Conservation (phyloP, 1,140 invertebrate genomes). For the Neelides sp. region DNA sequence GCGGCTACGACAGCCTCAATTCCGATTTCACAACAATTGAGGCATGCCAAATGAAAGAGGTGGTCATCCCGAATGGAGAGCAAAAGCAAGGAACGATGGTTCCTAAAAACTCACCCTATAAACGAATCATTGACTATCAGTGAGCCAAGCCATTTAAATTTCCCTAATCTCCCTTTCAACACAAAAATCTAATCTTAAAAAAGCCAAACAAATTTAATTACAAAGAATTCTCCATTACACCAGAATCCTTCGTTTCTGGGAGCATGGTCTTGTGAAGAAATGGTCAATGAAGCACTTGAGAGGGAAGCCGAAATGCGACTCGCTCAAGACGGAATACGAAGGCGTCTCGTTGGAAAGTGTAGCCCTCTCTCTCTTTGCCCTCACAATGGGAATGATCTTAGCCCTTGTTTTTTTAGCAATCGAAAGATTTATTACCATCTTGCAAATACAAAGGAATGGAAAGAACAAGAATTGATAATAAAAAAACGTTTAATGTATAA, state of each 20-base stretch:
- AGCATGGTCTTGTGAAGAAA: conserved; percentile 9
- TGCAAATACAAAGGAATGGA: too few relatives aligned
- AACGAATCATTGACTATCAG: conserved; percentile 22
- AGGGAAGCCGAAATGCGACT: not conserved
- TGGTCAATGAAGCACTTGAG: conserved; percentile 6
- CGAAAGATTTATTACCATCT: too few relatives aligned
- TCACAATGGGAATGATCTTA: too few relatives aligned
- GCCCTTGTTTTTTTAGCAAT: too few relatives aligned
- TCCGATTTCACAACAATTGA: conserved; percentile 2
- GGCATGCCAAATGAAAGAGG: conserved; percentile 13
- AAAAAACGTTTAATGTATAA: too few relatives aligned
- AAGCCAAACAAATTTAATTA: not conserved
- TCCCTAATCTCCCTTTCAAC: too few relatives aligned
- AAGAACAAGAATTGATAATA: too few relatives aligned
- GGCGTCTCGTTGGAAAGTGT: not conserved
- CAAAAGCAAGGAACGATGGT: conserved; percentile 19
- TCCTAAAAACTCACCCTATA: conserved; percentile 5
- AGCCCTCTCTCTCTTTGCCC: too few relatives aligned
- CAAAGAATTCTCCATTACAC: not conserved
- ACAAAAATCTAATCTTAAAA: too few relatives aligned
- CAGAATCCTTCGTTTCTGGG: conserved; percentile 11
- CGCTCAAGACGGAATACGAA: not conserved
- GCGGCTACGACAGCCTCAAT: conserved; percentile 4
- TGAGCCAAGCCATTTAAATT: too few relatives aligned
- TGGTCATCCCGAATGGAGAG: conserved; percentile 2